Evolutionary conservation across 2,113 vertebrate species (phyloP), one percentile per base, ranked within the genome.

Genomic region (Bostrychus sinensis): DNA sequence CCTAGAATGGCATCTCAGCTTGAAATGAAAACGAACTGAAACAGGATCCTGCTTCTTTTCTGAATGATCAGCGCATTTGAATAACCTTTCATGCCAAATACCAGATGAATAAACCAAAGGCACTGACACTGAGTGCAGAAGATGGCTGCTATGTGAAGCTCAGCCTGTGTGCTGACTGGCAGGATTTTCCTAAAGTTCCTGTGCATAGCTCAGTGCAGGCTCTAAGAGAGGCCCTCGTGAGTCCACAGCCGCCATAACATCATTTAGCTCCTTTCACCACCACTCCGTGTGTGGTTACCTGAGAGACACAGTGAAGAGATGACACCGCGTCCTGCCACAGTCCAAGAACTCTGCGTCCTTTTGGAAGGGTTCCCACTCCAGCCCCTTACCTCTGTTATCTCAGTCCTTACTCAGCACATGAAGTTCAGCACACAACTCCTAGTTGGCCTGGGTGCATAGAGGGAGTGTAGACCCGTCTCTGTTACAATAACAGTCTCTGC

Each of bases 321-420:
- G 85, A 91, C 70, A 59, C 62, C 42, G 75, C 63, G 50, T 81
- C 84, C 70, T 68, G 72, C 72, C 54, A 51, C 37, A 72, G 82
- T 55, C 25, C 1, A 82, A 90, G 84, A 89, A 87, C 87, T 89
- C 73, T 7, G 62, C 63, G 72, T 90, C 80, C 88, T 89, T 88
- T 88, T 82, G 83, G 76, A 87, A 74, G 56, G 45, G 64, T 80
- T 84, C 81, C 82, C 17, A 34, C 61, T 71, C 58, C 73, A 11
- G 59, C 63, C 67, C 68, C 66, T 64, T 54, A 41, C 70, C 72
- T 69, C 75, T 69, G 28, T 72, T 70, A 72, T 66, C 71, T 36
- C 81, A 34, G 68, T 59, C 75, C 77, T 86, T 78, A 66, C 69
- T 88, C 81, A 84, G 82, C 85, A 65, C 82, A 85, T 78, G 72